Percentiles rank a stretch among this genome's conserved stretches.
These are phyloP conservation scores for Dicycla oo DNA, from an alignment of 2,888 invertebrate species.

Conservation along the genomic window DNA sequence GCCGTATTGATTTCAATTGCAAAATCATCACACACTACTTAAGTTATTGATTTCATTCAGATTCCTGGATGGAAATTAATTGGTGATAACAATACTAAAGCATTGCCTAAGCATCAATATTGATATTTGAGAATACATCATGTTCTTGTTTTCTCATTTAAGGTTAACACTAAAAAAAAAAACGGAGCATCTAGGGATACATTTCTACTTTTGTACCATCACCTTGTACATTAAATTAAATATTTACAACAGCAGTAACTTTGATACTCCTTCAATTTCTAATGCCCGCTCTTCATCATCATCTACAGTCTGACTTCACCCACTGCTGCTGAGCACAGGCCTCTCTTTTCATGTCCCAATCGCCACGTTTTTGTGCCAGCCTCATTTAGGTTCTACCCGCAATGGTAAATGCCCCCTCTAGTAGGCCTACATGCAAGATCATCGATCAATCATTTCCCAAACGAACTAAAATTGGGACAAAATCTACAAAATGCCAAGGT, in stretches of 20 bases:
- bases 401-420: not conserved
- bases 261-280: not conserved
- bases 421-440: constrained; percentile 35
- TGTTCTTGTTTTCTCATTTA: not conserved
- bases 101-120: not conserved
- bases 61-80: not conserved
- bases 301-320: too few relatives aligned
- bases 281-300: too few relatives aligned
- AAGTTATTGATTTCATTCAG: not conserved
- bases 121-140: not conserved
- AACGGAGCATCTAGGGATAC: not conserved
- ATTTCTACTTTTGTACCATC: not conserved
- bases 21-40: not conserved
- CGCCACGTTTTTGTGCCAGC: too few relatives aligned
- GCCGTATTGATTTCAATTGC: not conserved
- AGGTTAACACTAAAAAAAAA: too few relatives aligned
- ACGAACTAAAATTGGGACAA: not conserved
- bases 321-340: too few relatives aligned
- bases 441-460: not conserved
- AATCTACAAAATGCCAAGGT: not conserved
- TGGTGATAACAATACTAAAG: not conserved
- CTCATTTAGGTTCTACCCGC: too few relatives aligned
- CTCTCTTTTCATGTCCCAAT: too few relatives aligned
- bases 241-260: not conserved
- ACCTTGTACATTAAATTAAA: not conserved